Conservation (phyloP, 2,888 invertebrate species). For the Sericinus montela region DNA sequence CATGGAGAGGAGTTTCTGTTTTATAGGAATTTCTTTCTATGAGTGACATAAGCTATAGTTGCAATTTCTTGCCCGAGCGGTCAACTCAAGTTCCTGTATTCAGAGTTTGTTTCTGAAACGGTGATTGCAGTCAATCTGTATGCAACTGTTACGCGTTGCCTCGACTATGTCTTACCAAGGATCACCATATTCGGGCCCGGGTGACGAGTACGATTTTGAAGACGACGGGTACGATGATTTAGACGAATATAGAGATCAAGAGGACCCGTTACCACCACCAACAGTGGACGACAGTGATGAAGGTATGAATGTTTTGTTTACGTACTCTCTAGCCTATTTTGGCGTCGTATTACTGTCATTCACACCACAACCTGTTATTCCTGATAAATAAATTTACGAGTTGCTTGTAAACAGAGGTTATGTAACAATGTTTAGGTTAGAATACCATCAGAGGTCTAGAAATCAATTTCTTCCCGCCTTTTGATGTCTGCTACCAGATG, state of each 20-base stretch:
- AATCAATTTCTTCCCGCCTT: constrained; percentile 57
- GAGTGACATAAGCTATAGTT: constrained; percentile 55
- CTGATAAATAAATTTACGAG: constrained; percentile 26
- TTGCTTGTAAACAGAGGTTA: constrained; percentile 50
- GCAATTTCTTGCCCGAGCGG: constrained; percentile 46
- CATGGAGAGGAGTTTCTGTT: constrained; percentile 39
- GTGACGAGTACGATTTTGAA: constrained; percentile 86
- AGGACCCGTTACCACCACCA: constrained; percentile 73
- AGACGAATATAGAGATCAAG: constrained; percentile 83
- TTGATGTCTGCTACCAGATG: constrained; percentile 46
- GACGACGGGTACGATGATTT: constrained; percentile 85
- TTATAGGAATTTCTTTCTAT: constrained; percentile 57
- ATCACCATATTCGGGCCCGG: constrained; percentile 83
- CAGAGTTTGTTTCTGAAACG: constrained; percentile 59
- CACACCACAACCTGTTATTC: constrained; percentile 28
- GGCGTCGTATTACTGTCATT: constrained; percentile 42
- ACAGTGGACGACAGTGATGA: constrained; percentile 81
- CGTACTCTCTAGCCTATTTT: constrained; percentile 48
- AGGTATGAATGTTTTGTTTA: constrained; percentile 70
- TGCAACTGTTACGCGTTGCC: constrained; percentile 77
- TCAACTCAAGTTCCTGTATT: constrained; percentile 39
- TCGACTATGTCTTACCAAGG: constrained; percentile 83
- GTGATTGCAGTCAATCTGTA: constrained; percentile 71
- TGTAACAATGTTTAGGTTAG: constrained; percentile 48
- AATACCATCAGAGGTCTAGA: constrained; percentile 26